Evolutionary conservation across 2,888 invertebrate species (phyloP).

Genomic region (Sturmia bella): DNA sequence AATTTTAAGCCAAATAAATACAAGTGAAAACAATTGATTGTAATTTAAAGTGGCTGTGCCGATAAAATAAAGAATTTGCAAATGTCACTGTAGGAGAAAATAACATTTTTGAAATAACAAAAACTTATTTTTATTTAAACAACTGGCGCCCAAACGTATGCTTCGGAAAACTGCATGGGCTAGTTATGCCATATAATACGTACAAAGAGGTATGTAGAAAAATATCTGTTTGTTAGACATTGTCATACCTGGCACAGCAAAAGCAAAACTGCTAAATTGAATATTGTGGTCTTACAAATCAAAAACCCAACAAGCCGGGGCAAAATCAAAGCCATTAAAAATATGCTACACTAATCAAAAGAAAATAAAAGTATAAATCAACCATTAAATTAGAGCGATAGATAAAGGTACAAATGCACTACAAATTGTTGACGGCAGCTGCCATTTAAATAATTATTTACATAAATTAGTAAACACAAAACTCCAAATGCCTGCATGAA

Average conservation of each 20-base stretch:
- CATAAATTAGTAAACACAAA: constrained; percentile 31
- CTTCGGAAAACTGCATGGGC: not conserved
- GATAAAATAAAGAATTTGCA: constrained; percentile 41
- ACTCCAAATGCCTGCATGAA: too few relatives aligned
- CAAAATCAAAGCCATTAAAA: constrained; percentile 53
- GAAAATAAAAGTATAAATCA: not conserved
- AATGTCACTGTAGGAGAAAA: constrained; percentile 44
- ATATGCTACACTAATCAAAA: constrained; percentile 38
- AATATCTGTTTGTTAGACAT: not conserved
- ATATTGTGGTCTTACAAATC: constrained; percentile 53
- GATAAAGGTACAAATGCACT: not conserved
- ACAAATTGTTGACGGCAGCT: constrained; percentile 32
- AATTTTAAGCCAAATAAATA: not conserved
- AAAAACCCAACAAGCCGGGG: not conserved
- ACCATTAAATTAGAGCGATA: constrained; percentile 5
- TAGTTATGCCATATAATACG: not conserved
- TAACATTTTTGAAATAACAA: constrained; percentile 23
- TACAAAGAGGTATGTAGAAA: too few relatives aligned
- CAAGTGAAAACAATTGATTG: not conserved
- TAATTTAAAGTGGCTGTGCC: not conserved
- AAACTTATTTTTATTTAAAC: constrained; percentile 31
- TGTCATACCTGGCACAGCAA: constrained; percentile 56
- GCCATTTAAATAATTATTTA: constrained; percentile 41
- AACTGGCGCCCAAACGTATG: constrained; percentile 47
- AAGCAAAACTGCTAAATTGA: constrained; percentile 51